phyloP scores from a whole-genome alignment of 2,888 invertebrate species.

The Pseudococcus longispinus region DNA sequence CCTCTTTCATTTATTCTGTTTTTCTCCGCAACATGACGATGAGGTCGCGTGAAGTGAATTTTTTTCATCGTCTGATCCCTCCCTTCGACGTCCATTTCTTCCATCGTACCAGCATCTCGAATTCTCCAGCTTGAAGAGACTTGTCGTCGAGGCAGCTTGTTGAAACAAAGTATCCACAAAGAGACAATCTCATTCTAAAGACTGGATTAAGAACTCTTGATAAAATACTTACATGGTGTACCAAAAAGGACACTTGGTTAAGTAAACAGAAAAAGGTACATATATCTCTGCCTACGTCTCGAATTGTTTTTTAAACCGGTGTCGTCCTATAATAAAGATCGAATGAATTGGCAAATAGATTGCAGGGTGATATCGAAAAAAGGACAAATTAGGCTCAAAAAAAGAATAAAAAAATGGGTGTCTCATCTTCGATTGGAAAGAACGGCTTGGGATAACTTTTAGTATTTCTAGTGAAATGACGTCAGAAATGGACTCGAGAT shows the following conservation, averaged over 20 bases:
- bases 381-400: too few species aligned
- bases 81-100: background rate
- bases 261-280: background rate
- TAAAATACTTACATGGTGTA: background rate
- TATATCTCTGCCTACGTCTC: background rate
- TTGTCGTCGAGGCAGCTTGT: background rate
- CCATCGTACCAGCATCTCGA: background rate
- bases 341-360: background rate
- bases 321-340: background rate
- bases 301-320: background rate
- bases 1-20: background rate
- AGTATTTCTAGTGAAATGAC: too few species aligned
- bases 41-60: background rate
- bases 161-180: constrained; percentile 18
- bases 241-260: background rate
- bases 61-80: background rate
- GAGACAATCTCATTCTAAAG: background rate
- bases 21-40: background rate
- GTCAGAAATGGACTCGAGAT: too few species aligned
- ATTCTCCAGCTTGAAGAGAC: background rate
- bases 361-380: too few species aligned
- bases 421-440: too few species aligned
- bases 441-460: too few species aligned
- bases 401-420: too few species aligned
- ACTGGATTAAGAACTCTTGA: background rate